Evolutionary conservation across 2,113 vertebrate species (phyloP), one percentile per base, ranked within the genome.

Genomic region (Saguinus midas): DNA sequence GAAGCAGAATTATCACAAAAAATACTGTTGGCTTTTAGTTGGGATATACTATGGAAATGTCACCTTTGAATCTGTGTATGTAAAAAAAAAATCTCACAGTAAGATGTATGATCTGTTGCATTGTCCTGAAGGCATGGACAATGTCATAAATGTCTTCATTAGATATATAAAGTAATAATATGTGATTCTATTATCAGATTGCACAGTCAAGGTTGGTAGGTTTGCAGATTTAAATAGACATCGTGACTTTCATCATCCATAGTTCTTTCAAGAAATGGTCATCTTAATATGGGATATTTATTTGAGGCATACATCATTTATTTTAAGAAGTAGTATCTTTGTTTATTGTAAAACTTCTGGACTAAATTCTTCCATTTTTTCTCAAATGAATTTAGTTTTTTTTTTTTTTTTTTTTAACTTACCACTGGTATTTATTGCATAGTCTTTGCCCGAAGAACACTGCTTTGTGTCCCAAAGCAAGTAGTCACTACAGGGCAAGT

Each of bases 301-400:
- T 85, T 88, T n/a, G 66, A 80, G 13, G 70, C n/a, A 16, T 37
- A 8, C 6, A 87, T 23, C 17, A 2, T 90, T 84, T 8, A 48
- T 48, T 79, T 70, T 66, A 58, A 78, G 80, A 89, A 57, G 9
- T 11, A 40, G 23, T 61, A 58, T n/a, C 20, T 88, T 66, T 70
- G 50, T 92, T 94, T 96, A n/a, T 57, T 70, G 79, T 81, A 40
- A 94, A 93, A 43, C 6, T 58, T 94, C n/a, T 86, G 32, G 27
- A 25, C 40, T 72, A 79, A 87, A 94, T 95, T 90, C n/a, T 75
- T 80, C 10, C 8, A 12, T 23, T 64, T 93, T 75, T 70, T 80
- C 7, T 89, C 72, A 48, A 78, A 48, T 32, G 16, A 68, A 6
- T 29, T 66, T 27, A 73, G 3, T 40, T 88, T 40, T 12, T 61